Evolutionary conservation across 1,140 invertebrate genomes (phyloP).

Genomic region (Platyscapa corneri): DNA sequence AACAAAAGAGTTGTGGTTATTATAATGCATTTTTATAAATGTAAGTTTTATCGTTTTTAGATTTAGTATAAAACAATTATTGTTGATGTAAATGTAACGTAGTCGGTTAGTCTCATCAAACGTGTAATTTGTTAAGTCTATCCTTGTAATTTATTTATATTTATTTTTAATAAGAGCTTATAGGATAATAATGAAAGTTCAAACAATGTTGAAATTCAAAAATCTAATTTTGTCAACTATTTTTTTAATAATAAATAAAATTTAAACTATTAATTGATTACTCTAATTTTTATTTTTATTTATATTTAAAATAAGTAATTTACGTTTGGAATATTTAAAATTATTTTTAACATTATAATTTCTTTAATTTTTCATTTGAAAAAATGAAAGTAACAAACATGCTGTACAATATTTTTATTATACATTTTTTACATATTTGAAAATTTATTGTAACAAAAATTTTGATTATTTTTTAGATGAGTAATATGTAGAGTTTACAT

Average conservation of each 20-base stretch:
- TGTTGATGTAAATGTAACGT: slow-evolving; percentile 32
- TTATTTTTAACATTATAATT: too few species aligned
- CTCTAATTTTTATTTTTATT: neutral
- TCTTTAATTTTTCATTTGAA: too few species aligned
- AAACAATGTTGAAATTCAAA: slow-evolving; percentile 50
- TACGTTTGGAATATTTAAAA: too few species aligned
- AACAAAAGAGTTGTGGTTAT: slow-evolving; percentile 44
- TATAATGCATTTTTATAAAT: slow-evolving; percentile 38
- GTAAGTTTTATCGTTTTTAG: slow-evolving; percentile 38
- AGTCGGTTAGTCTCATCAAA: slow-evolving; percentile 18
- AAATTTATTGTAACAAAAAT: too few species aligned
- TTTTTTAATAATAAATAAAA: slow-evolving; percentile 54
- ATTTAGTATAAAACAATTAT: slow-evolving; percentile 46
- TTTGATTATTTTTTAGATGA: too few species aligned
- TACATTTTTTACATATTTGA: too few species aligned
- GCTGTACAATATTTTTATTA: too few species aligned
- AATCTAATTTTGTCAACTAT: slow-evolving; percentile 55
- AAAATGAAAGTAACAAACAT: too few species aligned
- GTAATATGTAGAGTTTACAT: too few species aligned
- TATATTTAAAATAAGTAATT: too few species aligned
- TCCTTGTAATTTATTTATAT: slow-evolving; percentile 54
- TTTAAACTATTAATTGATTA: slow-evolving; percentile 24
- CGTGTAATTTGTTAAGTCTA: slow-evolving; percentile 39
- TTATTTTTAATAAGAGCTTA: slow-evolving; percentile 56
- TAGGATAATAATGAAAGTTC: slow-evolving; percentile 45